phyloP scores from a whole-genome alignment of 1,140 invertebrate species.

The Stegodyphus mimosarum region DNA sequence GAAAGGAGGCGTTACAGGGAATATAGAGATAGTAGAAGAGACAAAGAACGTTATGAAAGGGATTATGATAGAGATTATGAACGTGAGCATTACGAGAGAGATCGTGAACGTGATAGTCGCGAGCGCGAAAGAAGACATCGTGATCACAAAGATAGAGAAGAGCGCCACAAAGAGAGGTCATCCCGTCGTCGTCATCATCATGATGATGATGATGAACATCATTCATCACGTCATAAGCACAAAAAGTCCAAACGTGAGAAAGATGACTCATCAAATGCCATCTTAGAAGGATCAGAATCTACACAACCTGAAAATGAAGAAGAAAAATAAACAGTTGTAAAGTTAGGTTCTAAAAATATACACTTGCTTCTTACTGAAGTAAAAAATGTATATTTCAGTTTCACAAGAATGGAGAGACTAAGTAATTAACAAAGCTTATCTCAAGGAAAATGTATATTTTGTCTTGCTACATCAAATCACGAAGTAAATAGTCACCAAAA shows the following conservation, averaged over 20 bases:
- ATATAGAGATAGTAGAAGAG: conserved; percentile 27
- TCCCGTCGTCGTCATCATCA: conserved; percentile 44
- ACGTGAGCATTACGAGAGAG: conserved; percentile 62
- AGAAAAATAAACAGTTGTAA: neutral
- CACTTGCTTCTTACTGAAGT: no score
- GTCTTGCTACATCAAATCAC: no score
- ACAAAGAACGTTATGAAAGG: conserved; percentile 50
- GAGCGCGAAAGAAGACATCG: conserved; percentile 64
- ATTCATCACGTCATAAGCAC: conserved; percentile 64
- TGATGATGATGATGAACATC: conserved; percentile 60
- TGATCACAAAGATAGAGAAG: conserved; percentile 60
- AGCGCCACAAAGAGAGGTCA: conserved; percentile 56
- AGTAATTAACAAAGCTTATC: no score
- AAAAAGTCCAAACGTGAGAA: conserved; percentile 65
- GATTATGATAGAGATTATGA: conserved; percentile 61
- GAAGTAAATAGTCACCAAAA: no score
- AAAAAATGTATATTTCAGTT: no score
- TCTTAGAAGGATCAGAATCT: conserved; percentile 8
- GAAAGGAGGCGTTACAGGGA: conserved; percentile 49
- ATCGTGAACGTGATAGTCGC: conserved; percentile 57
- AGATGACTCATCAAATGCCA: conserved; percentile 47
- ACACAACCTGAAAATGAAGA: conserved; percentile 34
- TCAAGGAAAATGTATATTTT: no score
- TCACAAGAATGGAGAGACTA: no score
- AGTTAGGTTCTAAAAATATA: no score